Evolutionary conservation across 2,797 vertebrate species (phyloP).

Genomic region (Perodicticus potto): DNA sequence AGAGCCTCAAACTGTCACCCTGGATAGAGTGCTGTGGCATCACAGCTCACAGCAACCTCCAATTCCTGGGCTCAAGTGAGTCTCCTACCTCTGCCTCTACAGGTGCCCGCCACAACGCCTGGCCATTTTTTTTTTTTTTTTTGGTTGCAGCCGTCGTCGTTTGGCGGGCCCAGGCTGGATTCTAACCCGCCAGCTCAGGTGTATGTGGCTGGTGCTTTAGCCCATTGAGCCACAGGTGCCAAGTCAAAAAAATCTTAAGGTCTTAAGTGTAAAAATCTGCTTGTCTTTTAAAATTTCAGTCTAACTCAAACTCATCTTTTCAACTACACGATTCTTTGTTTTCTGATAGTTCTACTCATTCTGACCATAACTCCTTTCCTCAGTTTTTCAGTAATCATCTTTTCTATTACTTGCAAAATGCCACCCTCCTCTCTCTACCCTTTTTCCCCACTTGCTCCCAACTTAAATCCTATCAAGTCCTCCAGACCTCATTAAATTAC

Average conservation of each 20-base stretch:
- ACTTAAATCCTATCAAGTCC: neutral
- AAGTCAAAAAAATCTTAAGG: neutral
- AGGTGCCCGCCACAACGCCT: no score
- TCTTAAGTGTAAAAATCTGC: neutral
- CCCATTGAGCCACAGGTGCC: no score
- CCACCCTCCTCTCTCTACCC: neutral
- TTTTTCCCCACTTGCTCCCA: neutral
- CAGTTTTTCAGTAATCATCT: neutral
- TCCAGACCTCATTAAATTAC: neutral
- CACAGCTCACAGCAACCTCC: no score
- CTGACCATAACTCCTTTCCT: neutral
- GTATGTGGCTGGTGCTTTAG: no score
- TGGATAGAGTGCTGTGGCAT: no score
- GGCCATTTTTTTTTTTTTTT: no score
- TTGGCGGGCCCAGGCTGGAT: no score
- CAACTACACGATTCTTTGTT: neutral
- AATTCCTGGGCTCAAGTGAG: neutral
- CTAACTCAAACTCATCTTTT: neutral
- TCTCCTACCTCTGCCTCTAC: no score
- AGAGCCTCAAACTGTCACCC: no score
- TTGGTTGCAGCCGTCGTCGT: no score
- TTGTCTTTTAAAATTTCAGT: constrained; percentile 42
- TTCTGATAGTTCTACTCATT: neutral
- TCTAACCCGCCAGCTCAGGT: no score
- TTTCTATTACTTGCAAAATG: neutral